Evolutionary conservation across 2,888 invertebrate species (phyloP).

Genomic region (Eupithecia pulchellata): DNA sequence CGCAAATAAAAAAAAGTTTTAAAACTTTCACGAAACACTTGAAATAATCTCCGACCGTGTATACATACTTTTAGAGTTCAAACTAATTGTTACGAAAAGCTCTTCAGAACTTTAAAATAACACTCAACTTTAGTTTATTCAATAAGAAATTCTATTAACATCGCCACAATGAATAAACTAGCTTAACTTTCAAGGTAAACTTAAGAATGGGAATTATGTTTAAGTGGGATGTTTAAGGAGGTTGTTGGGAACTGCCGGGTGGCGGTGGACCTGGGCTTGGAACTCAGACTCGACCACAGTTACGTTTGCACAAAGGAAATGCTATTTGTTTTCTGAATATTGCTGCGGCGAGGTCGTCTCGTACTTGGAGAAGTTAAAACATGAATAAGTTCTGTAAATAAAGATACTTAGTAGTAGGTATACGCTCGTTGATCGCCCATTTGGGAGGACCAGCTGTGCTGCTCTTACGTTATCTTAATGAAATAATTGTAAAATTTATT

Average conservation of each 20-base stretch:
- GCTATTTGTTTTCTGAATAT: not conserved
- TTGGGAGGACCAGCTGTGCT: too few relatives aligned
- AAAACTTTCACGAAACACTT: not conserved
- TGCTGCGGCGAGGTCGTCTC: not conserved
- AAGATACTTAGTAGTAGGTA: too few relatives aligned
- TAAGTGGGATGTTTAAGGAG: slow-evolving; percentile 7
- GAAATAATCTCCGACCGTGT: not conserved
- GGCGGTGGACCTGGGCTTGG: not conserved
- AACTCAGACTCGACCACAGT: not conserved
- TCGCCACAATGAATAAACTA: slow-evolving; percentile 27
- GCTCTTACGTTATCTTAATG: too few relatives aligned
- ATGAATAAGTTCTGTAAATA: too few relatives aligned
- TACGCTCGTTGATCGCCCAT: too few relatives aligned
- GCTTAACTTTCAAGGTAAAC: slow-evolving; percentile 32
- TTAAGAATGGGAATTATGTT: slow-evolving; percentile 26
- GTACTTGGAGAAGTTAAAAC: not conserved
- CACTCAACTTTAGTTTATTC: not conserved
- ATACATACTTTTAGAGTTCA: slow-evolving; percentile 3
- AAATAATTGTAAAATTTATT: too few relatives aligned
- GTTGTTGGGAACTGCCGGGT: not conserved
- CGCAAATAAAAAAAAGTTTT: not conserved
- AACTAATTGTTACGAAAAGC: slow-evolving; percentile 9
- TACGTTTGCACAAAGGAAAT: not conserved
- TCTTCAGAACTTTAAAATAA: not conserved
- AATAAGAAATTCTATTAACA: slow-evolving; percentile 10